phyloP scores from a whole-genome alignment of 64 coral and sea anemone genomes.

The Dendronephthya gigantea region DNA sequence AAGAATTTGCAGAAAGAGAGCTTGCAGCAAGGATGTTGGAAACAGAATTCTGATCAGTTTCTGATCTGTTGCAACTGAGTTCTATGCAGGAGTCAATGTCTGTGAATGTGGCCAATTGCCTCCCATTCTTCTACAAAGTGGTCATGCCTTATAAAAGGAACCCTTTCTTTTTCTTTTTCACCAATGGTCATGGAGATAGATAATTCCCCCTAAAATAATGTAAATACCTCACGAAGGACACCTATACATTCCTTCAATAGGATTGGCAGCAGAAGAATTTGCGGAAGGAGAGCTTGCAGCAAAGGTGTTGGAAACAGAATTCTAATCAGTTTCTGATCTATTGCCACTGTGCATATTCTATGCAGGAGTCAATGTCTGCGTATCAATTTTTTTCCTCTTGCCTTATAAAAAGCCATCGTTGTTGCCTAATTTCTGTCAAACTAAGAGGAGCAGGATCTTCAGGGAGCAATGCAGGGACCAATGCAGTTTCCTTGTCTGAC shows the following conservation, averaged over 20 bases:
- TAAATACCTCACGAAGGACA: neutral
- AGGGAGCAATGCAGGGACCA: neutral
- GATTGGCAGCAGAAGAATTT: neutral
- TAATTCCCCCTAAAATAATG: neutral
- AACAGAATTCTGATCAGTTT: no score
- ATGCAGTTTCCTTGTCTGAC: no score
- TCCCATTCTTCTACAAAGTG: constrained; percentile 10
- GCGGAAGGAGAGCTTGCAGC: neutral
- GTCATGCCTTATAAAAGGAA: neutral
- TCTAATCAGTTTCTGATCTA: neutral
- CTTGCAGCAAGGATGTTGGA: no score
- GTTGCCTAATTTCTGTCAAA: neutral
- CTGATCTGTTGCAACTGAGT: no score
- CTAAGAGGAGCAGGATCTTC: neutral
- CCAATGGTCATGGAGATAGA: neutral
- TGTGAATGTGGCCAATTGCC: constrained; percentile 17
- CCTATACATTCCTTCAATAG: no score
- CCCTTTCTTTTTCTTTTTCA: neutral
- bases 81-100: no score
- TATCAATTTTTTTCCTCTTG: neutral
- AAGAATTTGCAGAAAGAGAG: no score
- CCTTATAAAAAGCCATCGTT: neutral
- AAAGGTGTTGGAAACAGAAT: neutral
- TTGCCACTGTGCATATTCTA: neutral
- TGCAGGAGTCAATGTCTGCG: no score